phyloP scores from a whole-genome alignment of 1,140 invertebrate genomes.

The Drosophila athabasca region DNA sequence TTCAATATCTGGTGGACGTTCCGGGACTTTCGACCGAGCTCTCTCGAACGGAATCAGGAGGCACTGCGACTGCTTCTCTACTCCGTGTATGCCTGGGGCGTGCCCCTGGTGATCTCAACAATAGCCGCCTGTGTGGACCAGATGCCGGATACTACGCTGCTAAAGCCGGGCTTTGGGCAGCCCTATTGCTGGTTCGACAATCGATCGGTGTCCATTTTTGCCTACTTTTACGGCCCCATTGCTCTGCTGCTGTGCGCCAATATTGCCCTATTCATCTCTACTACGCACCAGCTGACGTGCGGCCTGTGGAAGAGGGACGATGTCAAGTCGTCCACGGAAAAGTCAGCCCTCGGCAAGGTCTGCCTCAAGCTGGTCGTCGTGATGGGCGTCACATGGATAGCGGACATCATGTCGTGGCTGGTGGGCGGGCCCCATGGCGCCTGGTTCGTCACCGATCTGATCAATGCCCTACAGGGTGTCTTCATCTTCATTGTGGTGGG shows the following conservation, averaged over 20 bases:
- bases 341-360: conserved; percentile 90
- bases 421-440: conserved; percentile 90
- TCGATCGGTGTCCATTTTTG: conserved; percentile 89
- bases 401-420: conserved; percentile 90
- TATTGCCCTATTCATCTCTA: conserved; percentile 90
- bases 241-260: conserved; percentile 90
- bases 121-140: conserved; percentile 89
- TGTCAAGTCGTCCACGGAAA: conserved; percentile 93
- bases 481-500: conserved; percentile 95
- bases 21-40: conserved; percentile 92
- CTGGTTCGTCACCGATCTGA: conserved; percentile 91
- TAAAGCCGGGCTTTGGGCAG: conserved; percentile 90
- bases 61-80: conserved; percentile 89
- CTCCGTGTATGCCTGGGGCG: conserved; percentile 92
- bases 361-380: conserved; percentile 93
- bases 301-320: conserved; percentile 94
- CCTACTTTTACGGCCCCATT: conserved; percentile 92
- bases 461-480: conserved; percentile 94
- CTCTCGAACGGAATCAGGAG: conserved; percentile 92
- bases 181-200: conserved; percentile 92
- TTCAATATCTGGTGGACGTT: conserved; percentile 98
- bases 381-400: conserved; percentile 93
- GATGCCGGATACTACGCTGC: conserved; percentile 81
- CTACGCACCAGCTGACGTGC: conserved; percentile 92
- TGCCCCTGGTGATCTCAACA: conserved; percentile 89